Base-by-base conservation (phyloP, 2,888 invertebrate genomes). In the Cephalotes varians region DNA sequence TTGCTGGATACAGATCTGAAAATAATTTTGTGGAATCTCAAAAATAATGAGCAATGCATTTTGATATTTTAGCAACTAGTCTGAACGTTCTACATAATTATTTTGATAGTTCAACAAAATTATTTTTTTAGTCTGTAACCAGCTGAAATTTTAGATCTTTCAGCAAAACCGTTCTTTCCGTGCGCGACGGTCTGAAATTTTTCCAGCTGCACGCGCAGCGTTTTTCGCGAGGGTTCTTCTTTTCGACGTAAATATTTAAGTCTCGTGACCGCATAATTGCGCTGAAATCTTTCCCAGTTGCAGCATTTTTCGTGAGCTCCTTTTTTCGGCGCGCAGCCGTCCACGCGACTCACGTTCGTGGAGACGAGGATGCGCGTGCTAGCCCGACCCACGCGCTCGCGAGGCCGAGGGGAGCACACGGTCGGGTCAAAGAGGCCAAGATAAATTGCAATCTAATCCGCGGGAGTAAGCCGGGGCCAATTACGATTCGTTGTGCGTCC, bases 371-470 rank as follows among this genome's bases (percentile, higher is more conserved):
- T 82, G 54, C 80, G 80, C 81, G 76, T 76, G 82, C 62, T 56
- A 54, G 31, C 31, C 25, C 72, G 51, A 56, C 74, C 64, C 62
- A 76, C 74, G 82, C 71, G 74, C 58, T 40, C 73, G 73, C 73
- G 44, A 74, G 47, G 56, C 44, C 69, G 58, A 74, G 69, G 67
- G 67, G 69, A 79, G 62, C 58, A 51, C 62, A 71, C 37, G 64
- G 51, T 47, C 40, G 69, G 69, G 85, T 87, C 83, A 76, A 86
- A 84, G 81, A 83, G 82, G 80, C 71, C 85, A 72, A 84, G 84
- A 84, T 84, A 87, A 88, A 87, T 83, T 69, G 74, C 85, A 83
- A 83, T 85, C 76, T 76, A 85, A 85, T 83, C 80, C 81, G 25
- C 74, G 73, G 58, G 79, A 77, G 82, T 73, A 71, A 82, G 60